Evolutionary conservation across 2,797 vertebrate genomes (phyloP).

Genomic region (Tarsius wallacei): DNA sequence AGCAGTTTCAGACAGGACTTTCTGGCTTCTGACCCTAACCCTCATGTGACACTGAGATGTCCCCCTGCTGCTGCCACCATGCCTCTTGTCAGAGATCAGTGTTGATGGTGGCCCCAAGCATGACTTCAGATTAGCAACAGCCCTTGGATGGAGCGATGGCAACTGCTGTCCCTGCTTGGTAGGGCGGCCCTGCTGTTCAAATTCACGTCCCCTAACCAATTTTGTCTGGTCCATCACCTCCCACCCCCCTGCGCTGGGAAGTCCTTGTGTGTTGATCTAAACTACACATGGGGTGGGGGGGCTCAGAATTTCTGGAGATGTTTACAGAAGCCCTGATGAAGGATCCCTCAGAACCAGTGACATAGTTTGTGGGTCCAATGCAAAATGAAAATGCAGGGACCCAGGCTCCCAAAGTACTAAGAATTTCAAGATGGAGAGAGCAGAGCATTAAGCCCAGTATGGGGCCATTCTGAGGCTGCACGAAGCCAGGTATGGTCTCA

Average conservation of each 20-base stretch:
- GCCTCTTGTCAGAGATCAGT: neutral
- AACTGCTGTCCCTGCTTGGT: neutral
- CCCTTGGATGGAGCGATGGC: neutral
- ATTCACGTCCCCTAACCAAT: neutral
- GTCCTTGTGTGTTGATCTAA: neutral
- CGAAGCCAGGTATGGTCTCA: neutral
- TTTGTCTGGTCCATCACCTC: neutral
- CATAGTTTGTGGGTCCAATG: neutral
- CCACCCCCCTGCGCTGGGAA: neutral
- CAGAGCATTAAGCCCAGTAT: neutral
- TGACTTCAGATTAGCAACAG: neutral
- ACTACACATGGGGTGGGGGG: accelerated
- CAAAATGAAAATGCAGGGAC: neutral
- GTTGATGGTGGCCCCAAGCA: neutral
- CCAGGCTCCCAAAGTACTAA: neutral
- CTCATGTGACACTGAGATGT: neutral
- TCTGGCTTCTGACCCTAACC: neutral
- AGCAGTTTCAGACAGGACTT: neutral
- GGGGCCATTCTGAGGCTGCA: accelerated
- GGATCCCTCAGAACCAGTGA: neutral
- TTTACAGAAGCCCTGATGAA: no score
- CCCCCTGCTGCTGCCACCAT: neutral
- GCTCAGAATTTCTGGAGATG: neutral
- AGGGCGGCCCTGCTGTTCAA: neutral
- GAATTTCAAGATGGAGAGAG: neutral